Conservation (phyloP, 2,113 vertebrate species). For the Haplotaxodon microlepis region DNA sequence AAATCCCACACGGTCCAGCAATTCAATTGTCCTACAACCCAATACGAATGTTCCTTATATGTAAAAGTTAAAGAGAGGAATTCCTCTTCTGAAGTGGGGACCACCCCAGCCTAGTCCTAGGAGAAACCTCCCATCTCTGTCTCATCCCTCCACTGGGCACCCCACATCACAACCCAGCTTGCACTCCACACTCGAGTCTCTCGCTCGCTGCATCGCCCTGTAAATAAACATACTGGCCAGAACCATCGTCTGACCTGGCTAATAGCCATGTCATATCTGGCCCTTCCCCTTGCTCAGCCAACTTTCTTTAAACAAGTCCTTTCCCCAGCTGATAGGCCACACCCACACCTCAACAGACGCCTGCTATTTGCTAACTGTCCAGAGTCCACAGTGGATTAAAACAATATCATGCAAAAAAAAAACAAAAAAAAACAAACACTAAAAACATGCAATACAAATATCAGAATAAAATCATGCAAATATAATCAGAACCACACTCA, state of each 20-base stretch:
- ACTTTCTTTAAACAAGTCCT: not conserved
- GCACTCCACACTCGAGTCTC: rapidly evolving
- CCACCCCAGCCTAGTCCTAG: not conserved
- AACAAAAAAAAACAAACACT: rapidly evolving
- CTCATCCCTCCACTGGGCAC: not conserved
- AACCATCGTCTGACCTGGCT: not conserved
- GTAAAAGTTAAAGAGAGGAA: not conserved
- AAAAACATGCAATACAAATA: not conserved
- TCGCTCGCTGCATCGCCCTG: rapidly evolving
- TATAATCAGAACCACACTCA: not conserved
- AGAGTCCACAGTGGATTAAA: not conserved
- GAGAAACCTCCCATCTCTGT: not conserved
- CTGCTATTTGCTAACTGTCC: not conserved
- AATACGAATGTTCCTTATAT: not conserved
- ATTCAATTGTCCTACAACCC: not conserved
- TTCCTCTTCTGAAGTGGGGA: not conserved
- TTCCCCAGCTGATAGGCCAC: not conserved
- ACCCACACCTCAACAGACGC: not conserved
- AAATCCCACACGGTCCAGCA: not conserved
- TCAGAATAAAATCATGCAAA: not conserved
- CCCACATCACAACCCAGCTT: not conserved
- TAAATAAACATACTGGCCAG: not conserved
- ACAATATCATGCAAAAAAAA: not conserved
- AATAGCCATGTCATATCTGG: not conserved
- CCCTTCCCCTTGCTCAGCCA: not conserved